Evolutionary conservation across 1,140 invertebrate species (phyloP).

Genomic region (Caerostris extrusa): DNA sequence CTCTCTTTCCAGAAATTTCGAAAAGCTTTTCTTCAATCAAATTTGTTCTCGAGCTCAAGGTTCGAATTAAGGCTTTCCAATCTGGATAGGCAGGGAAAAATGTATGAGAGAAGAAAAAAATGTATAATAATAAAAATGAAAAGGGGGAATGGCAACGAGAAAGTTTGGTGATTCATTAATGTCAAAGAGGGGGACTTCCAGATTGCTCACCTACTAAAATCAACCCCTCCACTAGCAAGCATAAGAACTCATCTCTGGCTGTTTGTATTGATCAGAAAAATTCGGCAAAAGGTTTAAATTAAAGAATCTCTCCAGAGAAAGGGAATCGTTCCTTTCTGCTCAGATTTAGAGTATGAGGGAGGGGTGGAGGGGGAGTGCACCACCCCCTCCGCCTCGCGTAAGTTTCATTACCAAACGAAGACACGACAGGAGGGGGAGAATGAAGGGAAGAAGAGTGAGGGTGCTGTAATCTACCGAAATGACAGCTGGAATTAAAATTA

Average conservation of each 20-base stretch:
- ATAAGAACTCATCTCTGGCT: slow-evolving; percentile 55
- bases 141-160: not conserved
- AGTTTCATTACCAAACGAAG: slow-evolving; percentile 74
- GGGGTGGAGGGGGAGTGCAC: not conserved
- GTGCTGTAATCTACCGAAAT: slow-evolving; percentile 75
- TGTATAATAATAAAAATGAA: not conserved
- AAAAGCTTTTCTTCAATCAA: slow-evolving; percentile 70
- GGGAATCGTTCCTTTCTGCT: slow-evolving; percentile 45
- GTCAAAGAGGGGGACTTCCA: slow-evolving; percentile 62
- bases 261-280: slow-evolving; percentile 58
- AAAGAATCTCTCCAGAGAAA: slow-evolving; percentile 68
- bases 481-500: slow-evolving; percentile 77
- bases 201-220: slow-evolving; percentile 70
- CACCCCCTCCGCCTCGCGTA: slow-evolving; percentile 32
- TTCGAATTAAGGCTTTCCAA: slow-evolving; percentile 74
- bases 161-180: slow-evolving; percentile 74
- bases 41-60: not conserved
- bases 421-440: not conserved
- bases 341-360: not conserved
- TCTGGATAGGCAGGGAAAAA: slow-evolving; percentile 32
- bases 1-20: slow-evolving; percentile 33
- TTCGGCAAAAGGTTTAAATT: slow-evolving; percentile 74
- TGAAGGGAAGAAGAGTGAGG: not conserved
- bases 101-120: not conserved
- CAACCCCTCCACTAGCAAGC: slow-evolving; percentile 28